Conservation (phyloP, 2,113 vertebrate genomes). For the Cyanoderma ruficeps region DNA sequence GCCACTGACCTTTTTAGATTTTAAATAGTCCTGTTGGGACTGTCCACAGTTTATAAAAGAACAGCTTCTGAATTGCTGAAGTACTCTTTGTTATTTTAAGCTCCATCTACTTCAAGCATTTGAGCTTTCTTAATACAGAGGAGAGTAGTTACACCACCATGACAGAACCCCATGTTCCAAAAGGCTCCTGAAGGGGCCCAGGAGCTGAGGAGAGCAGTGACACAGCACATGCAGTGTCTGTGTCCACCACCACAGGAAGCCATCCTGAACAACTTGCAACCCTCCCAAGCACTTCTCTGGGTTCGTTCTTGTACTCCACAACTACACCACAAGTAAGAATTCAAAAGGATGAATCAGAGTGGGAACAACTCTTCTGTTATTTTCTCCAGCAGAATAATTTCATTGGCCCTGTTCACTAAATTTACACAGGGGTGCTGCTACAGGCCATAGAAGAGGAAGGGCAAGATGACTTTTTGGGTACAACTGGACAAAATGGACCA, state of each 20-base stretch:
- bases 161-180: neutral
- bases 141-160: neutral
- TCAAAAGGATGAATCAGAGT: neutral
- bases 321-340: neutral
- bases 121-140: neutral
- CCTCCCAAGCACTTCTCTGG: neutral
- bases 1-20: neutral
- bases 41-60: neutral
- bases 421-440: neutral
- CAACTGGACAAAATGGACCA: neutral
- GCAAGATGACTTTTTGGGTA: neutral
- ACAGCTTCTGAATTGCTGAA: neutral
- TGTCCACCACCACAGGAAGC: neutral
- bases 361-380: neutral
- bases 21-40: neutral
- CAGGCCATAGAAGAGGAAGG: neutral
- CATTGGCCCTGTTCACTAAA: neutral
- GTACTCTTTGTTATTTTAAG: constrained; percentile 35
- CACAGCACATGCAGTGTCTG: neutral
- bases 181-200: accelerated
- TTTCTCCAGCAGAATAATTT: neutral
- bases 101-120: neutral
- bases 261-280: neutral
- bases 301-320: neutral
- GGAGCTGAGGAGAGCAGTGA: too few relatives aligned